These are phyloP conservation scores for Tokudaia tokunoshimensis DNA, from an alignment of 2,797 vertebrate genomes.

Conservation along the genomic window DNA sequence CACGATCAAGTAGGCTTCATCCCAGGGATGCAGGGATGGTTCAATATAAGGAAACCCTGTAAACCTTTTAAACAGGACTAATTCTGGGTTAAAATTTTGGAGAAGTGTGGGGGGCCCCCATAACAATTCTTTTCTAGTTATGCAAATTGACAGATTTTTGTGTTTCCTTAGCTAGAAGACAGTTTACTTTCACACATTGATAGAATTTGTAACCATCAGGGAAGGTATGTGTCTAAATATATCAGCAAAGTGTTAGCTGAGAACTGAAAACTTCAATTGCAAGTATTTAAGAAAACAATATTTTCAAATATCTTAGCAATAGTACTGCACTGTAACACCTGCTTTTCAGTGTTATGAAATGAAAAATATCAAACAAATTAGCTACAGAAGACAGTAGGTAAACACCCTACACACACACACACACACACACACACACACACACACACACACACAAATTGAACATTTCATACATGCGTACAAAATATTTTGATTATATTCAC, in stretches of 20 bases:
- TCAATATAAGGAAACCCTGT: too few relatives aligned
- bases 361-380: neutral
- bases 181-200: conserved; percentile 52
- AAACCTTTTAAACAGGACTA: too few relatives aligned
- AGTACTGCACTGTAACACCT: neutral
- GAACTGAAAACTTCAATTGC: neutral
- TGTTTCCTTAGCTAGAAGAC: conserved; percentile 46
- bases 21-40: too few relatives aligned
- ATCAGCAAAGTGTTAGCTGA: neutral
- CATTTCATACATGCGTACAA: neutral
- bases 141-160: conserved; percentile 25
- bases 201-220: conserved; percentile 29
- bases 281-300: neutral
- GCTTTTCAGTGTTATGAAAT: neutral
- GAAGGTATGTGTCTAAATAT: conserved; percentile 13
- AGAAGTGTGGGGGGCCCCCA: too few relatives aligned
- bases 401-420: neutral
- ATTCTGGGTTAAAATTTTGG: too few relatives aligned
- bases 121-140: conserved; percentile 1
- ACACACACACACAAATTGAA: neutral
- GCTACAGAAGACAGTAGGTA: neutral
- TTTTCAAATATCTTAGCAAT: neutral
- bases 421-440: neutral
- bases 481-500: neutral
- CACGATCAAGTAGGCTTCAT: too few relatives aligned